Conservation (phyloP, 2,888 invertebrate genomes). For the Eumerus sabulonum region DNA sequence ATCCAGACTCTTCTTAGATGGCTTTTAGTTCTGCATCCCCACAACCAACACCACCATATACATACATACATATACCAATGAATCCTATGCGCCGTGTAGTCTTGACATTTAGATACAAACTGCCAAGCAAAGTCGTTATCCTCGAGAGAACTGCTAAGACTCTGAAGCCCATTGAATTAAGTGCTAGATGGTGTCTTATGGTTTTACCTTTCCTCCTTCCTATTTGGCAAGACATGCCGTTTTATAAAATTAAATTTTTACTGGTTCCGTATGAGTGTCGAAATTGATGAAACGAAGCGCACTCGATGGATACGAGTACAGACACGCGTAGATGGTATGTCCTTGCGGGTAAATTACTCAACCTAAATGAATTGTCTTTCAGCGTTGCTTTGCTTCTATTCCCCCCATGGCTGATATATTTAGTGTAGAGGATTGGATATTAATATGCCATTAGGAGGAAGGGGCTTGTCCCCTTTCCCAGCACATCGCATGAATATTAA, state of each 20-base stretch:
- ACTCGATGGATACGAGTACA: too few species aligned
- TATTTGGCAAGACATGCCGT: too few species aligned
- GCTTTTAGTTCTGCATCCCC: conserved; percentile 17
- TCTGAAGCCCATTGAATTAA: conserved; percentile 35
- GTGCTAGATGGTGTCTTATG: conserved; percentile 39
- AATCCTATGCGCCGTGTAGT: conserved; percentile 25
- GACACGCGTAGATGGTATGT: background rate
- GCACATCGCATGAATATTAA: conserved; percentile 66
- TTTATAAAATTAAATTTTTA: conserved; percentile 56
- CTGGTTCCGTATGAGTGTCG: conserved; percentile 29
- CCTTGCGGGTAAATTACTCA: conserved; percentile 54
- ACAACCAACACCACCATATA: conserved; percentile 18
- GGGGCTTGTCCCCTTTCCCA: conserved; percentile 38
- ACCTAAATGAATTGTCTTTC: conserved; percentile 54
- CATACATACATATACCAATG: background rate
- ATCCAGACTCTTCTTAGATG: conserved; percentile 35
- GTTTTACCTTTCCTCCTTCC: conserved; percentile 6
- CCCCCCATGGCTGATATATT: background rate
- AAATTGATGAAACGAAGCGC: conserved; percentile 42
- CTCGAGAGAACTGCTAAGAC: conserved; percentile 11
- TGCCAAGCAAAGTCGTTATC: conserved; percentile 24
- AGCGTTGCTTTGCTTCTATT: background rate
- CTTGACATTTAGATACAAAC: conserved; percentile 50
- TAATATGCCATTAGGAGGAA: conserved; percentile 59
- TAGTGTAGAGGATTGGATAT: conserved; percentile 24